Evolutionary conservation across 1,140 invertebrate genomes (phyloP), one percentile per base, ranked within the genome.

Genomic region (Acyrthosiphon pisum): DNA sequence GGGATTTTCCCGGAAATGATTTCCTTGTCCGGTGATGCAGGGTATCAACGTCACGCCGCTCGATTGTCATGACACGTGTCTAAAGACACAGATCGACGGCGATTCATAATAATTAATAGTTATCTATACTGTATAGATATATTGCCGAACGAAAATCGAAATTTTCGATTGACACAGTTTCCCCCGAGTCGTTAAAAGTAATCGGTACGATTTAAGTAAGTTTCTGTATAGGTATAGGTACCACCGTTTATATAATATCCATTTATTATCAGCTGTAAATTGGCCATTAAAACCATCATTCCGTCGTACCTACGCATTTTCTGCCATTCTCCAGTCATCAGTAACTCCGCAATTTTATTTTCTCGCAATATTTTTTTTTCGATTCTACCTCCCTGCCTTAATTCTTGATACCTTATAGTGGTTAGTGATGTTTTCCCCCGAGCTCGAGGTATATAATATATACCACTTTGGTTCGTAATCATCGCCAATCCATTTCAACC

Each of bases 1-100:
- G 14, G n/a, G 14, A 35, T n/a, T 76, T n/a, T 35, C 60, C 60
- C 60, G 60, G 60, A 76, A 76, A 76, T 76, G 14, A 76, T 76
- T 76, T 76, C 60, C 60, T 35, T 6, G 60, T 76, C 60, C n/a
- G 1, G 14, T 30, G 30, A 35, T n/a, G 30, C 14, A n/a, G n/a
- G 30, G 14, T 76, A 76, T 76, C 60, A n/a, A 76, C 60, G 14
- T 76, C 60, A n/a, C 60, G 14, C 14, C 60, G n/a, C 14, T 76
- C 60, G 60, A n/a, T 76, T n/a, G 60, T 76, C 60, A 76, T n/a
- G 60, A 76, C 60, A 76, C 60, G 60, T 76, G 60, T 76, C 60
- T 76, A 76, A 14, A 76, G 60, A 76, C 50, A n/a, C 60, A 11
- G 60, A 76, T n/a, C n/a, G 30, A 76, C 14, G n/a, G 14, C 30